Conservation (phyloP, 2,888 invertebrate species). For the Aphrophora alni region DNA sequence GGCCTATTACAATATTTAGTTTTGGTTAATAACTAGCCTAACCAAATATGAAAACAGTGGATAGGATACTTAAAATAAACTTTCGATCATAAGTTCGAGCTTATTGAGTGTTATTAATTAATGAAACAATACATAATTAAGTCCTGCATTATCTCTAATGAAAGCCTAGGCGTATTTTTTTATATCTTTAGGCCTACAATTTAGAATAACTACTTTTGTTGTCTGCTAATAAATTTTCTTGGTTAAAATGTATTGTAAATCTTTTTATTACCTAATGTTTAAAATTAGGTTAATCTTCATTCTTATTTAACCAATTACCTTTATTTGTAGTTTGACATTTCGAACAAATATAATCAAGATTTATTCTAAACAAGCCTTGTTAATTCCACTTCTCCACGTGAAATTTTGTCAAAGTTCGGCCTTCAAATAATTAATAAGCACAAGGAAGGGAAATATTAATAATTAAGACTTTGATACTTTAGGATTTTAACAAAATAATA, state of each 20-base stretch:
- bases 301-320: not conserved
- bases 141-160: not conserved
- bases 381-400: constrained; percentile 6
- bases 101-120: too few species aligned
- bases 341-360: not conserved
- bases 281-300: not conserved
- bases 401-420: not conserved
- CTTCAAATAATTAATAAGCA: not conserved
- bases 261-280: not conserved
- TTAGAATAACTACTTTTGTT: not conserved
- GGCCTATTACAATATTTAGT: too few species aligned
- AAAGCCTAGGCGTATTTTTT: not conserved
- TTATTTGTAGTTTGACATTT: not conserved
- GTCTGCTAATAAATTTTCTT: not conserved
- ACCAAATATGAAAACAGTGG: too few species aligned
- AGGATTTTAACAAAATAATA: not conserved
- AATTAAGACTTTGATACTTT: not conserved
- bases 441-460: not conserved
- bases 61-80: too few species aligned
- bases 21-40: too few species aligned
- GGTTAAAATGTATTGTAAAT: not conserved
- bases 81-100: too few species aligned
- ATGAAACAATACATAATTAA: too few species aligned
- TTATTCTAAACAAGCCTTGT: constrained; percentile 6
- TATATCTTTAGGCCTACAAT: not conserved